Base-by-base conservation (phyloP, 2,888 invertebrate genomes). In the Leucophenga maculata region DNA sequence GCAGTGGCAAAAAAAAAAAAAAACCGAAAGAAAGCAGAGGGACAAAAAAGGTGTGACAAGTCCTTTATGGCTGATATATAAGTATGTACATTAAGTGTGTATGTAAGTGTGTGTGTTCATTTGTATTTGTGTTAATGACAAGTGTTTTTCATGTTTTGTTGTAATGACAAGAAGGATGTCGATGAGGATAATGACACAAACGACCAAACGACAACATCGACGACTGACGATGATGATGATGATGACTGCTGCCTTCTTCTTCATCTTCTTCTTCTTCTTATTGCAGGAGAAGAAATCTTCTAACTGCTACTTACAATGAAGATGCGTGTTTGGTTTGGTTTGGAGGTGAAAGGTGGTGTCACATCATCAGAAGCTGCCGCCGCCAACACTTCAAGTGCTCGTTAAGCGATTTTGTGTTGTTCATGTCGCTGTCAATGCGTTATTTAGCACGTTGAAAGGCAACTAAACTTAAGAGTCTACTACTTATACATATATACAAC, bases 81-180 rank as follows among this genome's bases (percentile, higher is more conserved):
- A 64, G n/a, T 46, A 18, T 8, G 65, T 26, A 44, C 13, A n/a
- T 31, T 8, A 16, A 48, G 57, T 57, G 54, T 67, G 64, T 57
- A 44, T 48, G 55, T 14, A 60, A 44, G 55, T 65, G 71, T 69
- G 50, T 64, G 60, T 64, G 65, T 26, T 26, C 65, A 69, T 74
- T 69, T 69, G 69, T 74, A 71, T 79, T 72, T 83, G 82, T 75
- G 83, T 81, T 80, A 81, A 80, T 80, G 80, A 80, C 83, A 80
- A 80, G 80, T 83, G 80, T 80, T 80, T 80, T 70, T 55, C 68
- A n/a, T 68, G 72, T 74, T 75, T 72, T 72, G 75, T 75, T 73
- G 78, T 81, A 83, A 83, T 81, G 80, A 83, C 80, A 83, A 77
- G 39, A 39, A 39, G 80, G 83, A 81, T 79, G 80, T 75, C 83